Evolutionary conservation across 2,113 vertebrate species (phyloP), one percentile per base, ranked within the genome.

Genomic region (Tinamus guttatus): DNA sequence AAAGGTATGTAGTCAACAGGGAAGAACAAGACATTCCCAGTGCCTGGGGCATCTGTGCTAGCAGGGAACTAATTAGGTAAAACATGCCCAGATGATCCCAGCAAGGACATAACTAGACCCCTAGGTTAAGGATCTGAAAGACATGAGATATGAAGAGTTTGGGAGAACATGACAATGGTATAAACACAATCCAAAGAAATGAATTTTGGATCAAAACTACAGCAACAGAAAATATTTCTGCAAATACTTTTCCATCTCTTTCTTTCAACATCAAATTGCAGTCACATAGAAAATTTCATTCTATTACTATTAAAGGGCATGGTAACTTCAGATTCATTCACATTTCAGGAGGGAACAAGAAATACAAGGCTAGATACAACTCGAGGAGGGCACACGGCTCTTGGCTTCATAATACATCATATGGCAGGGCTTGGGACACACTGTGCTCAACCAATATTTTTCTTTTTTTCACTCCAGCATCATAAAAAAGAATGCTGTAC

Each of bases 371-470:
- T 73, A 38, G 1, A 12, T 5, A 22, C 19, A 49, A 49, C 11
- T 71, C 10, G 1, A 70, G 40, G 45, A 59, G 18, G 27, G 11
- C 56, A 81, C 3, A 1, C 34, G 0, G 5, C 38, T 62, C n/a
- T 58, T 19, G 69, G 4, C 4, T 9, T 25, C 0, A 0, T 5
- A n/a, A 67, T 10, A 19, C 4, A 71, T 13, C 74, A 11, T 9
- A 19, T 16, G 41, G 38, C 7, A 41, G 1, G 6, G 27, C 27
- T 27, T 40, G n/a, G 9, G 36, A 43, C 20, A 34, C 0, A 0
- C 36, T 34, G 8, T 47, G 58, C 49, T 43, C 59, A 47, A 38
- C 8, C 1, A 77, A 13, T n/a, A 45, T 70, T 56, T 88, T 90
- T n/a, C 27, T 75, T 89, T 70, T 40, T 59, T 83, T 87, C 38